Evolutionary conservation across 2,797 vertebrate species (phyloP).

Genomic region (Rhynchonycteris naso): DNA sequence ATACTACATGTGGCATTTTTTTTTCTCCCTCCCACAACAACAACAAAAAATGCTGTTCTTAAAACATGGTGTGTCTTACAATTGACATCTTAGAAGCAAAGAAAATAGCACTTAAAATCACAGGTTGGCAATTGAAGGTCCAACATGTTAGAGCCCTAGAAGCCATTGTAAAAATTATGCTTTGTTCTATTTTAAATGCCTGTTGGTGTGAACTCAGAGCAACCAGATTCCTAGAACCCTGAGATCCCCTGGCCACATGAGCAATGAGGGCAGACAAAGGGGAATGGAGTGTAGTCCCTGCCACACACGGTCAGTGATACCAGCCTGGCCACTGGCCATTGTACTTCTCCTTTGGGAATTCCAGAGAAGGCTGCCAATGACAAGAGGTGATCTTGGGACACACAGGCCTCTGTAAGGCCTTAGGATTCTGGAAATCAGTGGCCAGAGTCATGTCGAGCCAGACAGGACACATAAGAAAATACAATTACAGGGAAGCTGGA

Average conservation of each 20-base stretch:
- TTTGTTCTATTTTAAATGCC: conserved; percentile 41
- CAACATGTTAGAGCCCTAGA: not conserved
- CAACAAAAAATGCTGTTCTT: not conserved
- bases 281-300: not conserved
- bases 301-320: not conserved
- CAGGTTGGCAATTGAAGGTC: not conserved
- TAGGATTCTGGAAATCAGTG: conserved; percentile 57
- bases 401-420: conserved; percentile 8
- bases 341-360: not conserved
- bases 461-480: conserved; percentile 66
- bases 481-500: conserved; percentile 55
- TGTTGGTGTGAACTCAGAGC: not conserved
- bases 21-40: not conserved
- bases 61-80: conserved; percentile 65
- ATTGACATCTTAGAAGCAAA: conserved; percentile 58
- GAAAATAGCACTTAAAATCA: conserved; percentile 19
- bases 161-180: not conserved
- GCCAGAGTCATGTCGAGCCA: conserved; percentile 35
- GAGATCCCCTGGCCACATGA: not conserved
- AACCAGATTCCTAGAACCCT: not conserved
- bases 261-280: not conserved
- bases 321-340: not conserved
- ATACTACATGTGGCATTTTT: conserved; percentile 1
- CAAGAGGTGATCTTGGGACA: conserved; percentile 67
- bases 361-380: conserved; percentile 8